Conservation (phyloP, 1,140 invertebrate genomes). For the Solenopsis fugax region DNA sequence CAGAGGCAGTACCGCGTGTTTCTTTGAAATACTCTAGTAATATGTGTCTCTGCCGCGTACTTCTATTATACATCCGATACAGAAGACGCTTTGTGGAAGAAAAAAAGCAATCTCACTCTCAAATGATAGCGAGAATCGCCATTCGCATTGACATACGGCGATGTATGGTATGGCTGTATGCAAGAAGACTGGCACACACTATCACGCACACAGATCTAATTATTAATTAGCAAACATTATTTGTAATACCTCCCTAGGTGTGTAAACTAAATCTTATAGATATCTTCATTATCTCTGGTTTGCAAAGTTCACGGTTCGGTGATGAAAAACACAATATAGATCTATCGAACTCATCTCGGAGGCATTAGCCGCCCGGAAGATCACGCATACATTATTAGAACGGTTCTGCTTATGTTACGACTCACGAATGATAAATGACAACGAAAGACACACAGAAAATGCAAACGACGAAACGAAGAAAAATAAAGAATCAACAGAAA, state of each 20-base stretch:
- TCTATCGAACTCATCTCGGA: slow-evolving; percentile 6
- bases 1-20: slow-evolving; percentile 64
- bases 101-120: slow-evolving; percentile 47
- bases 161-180: neutral
- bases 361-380: neutral
- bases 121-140: neutral
- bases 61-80: slow-evolving; percentile 19
- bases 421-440: neutral
- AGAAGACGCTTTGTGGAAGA: slow-evolving; percentile 52
- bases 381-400: neutral
- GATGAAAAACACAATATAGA: slow-evolving; percentile 2
- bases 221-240: slow-evolving; percentile 34
- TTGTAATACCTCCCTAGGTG: neutral
- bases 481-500: slow-evolving; percentile 61
- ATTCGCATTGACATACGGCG: neutral
- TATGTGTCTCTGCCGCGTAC: slow-evolving; percentile 36
- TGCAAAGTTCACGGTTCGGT: neutral
- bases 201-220: neutral
- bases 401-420: neutral
- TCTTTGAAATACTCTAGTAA: slow-evolving; percentile 18
- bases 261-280: slow-evolving; percentile 34
- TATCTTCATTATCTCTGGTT: neutral
- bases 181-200: neutral
- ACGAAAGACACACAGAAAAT: neutral
- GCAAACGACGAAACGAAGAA: slow-evolving; percentile 25